Evolutionary conservation across 1,140 invertebrate species (phyloP), one percentile per base, ranked within the genome.

Genomic region (Drosophila auraria): DNA sequence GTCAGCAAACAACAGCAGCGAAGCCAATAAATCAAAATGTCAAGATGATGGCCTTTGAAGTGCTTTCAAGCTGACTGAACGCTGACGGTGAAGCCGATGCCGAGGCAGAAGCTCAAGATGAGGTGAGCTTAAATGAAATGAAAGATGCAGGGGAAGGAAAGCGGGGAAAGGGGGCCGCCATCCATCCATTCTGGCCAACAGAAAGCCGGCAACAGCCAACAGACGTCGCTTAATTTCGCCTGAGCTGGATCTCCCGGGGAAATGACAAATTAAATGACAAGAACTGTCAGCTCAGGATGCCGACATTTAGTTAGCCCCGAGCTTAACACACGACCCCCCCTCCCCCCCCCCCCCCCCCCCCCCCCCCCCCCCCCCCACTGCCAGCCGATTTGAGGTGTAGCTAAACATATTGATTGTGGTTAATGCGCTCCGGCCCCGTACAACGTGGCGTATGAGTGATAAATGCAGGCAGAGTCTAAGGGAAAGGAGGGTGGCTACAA

Each of bases 21-120:
- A 54, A 65, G 80, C 70, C 82, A 80, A 87, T 87, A 87, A 87
- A 89, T 87, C 80, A 87, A 83, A 87, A 87, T 83, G 83, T 87
- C 83, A 87, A 76, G 80, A 71, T 80, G 76, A 62, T 82, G 76
- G 65, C 59, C 83, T 87, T 80, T 72, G 64, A 79, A 82, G 69
- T 69, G 65, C 47, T 73, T 83, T 71, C 82, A 25, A 27, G 64
- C 64, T 64, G 64, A 68, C 64, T 58, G 53, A 84, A 51, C 33
- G 59, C 71, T 12, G 66, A 78, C 40, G 57, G 42, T 72, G 30
- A 57, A 50, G 66, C 38, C 20, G 20, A 30, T 5, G 25, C 25
- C 9, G 15, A 38, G 20, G 14, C 36, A 1, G 11, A 38, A 7
- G 23, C 20, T 8, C 8, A 27, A 50, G 23, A n/a, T 25, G 47